A percentile compares a stretch with the other conserved stretches of the same genome.
Evolutionary conservation across 2,888 invertebrate species (phyloP).

Genomic region (Aphodius sticticus): DNA sequence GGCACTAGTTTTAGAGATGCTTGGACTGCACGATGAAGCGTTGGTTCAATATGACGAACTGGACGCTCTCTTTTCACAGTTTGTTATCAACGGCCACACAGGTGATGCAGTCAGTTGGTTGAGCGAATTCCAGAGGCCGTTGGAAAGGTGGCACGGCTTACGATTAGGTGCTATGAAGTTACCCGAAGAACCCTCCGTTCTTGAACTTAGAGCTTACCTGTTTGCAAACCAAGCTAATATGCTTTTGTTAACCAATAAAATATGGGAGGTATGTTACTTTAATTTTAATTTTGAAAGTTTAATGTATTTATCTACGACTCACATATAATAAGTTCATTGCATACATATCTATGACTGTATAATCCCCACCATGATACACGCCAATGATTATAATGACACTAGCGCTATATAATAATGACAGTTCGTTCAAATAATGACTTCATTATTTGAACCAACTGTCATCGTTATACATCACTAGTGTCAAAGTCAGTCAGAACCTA

Average conservation of each 20-base stretch:
- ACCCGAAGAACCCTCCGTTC: slow-evolving; percentile 73
- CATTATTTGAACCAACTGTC: no score
- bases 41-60: slow-evolving; percentile 96
- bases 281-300: neutral
- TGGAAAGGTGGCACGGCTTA: slow-evolving; percentile 87
- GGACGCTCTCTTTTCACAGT: slow-evolving; percentile 96
- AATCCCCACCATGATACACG: no score
- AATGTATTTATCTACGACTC: no score
- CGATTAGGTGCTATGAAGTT: slow-evolving; percentile 70
- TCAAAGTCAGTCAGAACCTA: no score
- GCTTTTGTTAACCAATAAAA: slow-evolving; percentile 74
- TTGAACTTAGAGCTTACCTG: slow-evolving; percentile 93
- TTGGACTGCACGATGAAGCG: slow-evolving; percentile 92
- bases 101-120: slow-evolving; percentile 89
- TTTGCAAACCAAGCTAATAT: slow-evolving; percentile 93
- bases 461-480: no score
- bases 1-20: slow-evolving; percentile 93
- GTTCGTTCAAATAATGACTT: no score
- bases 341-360: no score
- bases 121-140: slow-evolving; percentile 78
- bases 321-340: no score
- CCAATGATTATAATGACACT: no score
- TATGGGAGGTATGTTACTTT: slow-evolving; percentile 75
- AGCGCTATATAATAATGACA: no score
- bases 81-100: slow-evolving; percentile 91